Conservation (phyloP, 2,113 vertebrate species). For the Takifugu flavidus region DNA sequence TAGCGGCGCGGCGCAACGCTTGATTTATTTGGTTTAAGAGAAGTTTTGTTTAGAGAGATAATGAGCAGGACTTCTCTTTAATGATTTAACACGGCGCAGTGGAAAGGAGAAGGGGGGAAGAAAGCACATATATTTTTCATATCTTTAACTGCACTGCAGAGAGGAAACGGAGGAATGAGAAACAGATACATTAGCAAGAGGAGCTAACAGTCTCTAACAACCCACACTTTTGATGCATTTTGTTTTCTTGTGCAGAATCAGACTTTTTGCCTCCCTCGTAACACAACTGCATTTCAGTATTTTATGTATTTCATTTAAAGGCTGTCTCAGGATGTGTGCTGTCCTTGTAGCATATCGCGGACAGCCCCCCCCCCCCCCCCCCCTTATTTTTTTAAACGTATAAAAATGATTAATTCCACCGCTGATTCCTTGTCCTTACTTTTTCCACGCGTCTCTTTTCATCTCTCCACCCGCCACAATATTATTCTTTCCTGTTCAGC, state of each 20-base stretch:
- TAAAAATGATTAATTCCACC: constrained; percentile 50
- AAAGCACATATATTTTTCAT: constrained; percentile 81
- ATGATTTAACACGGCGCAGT: constrained; percentile 84
- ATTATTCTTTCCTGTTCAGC: constrained; percentile 70
- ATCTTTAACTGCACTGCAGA: constrained; percentile 83
- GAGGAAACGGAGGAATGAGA: constrained; percentile 47
- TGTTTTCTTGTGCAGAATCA: constrained; percentile 63
- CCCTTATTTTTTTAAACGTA: constrained; percentile 15
- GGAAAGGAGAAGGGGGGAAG: constrained; percentile 50
- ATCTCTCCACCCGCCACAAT: constrained; percentile 55
- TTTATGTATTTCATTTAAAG: constrained; percentile 58
- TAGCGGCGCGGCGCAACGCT: constrained; percentile 80
- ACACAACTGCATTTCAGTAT: constrained; percentile 30
- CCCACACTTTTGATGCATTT: constrained; percentile 62
- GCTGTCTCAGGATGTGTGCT: constrained; percentile 43
- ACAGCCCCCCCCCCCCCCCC: background rate
- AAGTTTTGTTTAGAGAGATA: constrained; percentile 96
- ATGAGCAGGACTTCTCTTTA: constrained; percentile 93
- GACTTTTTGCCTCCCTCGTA: constrained; percentile 44
- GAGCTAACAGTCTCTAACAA: constrained; percentile 69
- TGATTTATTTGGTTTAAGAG: constrained; percentile 94
- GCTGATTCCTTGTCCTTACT: constrained; percentile 52
- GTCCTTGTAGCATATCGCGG: constrained; percentile 21
- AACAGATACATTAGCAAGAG: constrained; percentile 61
- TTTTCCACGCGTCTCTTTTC: constrained; percentile 53